Conservation (phyloP, 2,797 vertebrate genomes). For the Cyclura pinguis region DNA sequence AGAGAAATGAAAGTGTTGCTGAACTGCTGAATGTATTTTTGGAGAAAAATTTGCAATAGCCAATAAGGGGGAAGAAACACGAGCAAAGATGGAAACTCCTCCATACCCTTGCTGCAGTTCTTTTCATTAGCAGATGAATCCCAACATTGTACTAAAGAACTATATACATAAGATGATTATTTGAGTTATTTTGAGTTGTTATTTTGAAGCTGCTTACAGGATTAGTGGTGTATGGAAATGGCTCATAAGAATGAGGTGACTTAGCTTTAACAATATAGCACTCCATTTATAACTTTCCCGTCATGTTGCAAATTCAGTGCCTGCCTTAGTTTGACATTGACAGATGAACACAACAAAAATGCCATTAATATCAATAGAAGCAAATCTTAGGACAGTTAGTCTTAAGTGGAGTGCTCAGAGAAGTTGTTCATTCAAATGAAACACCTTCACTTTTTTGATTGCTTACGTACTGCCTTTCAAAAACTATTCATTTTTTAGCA, state of each 20-base stretch:
- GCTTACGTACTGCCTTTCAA: not conserved
- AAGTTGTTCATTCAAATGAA: not conserved
- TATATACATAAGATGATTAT: not conserved
- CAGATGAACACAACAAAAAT: not conserved
- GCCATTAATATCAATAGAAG: not conserved
- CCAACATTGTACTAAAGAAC: not conserved
- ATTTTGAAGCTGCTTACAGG: too few relatives aligned
- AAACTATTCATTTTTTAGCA: not conserved
- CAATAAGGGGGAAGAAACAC: not conserved
- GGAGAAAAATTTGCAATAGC: not conserved
- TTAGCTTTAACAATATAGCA: not conserved
- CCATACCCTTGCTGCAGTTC: too few relatives aligned
- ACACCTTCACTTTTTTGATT: not conserved
- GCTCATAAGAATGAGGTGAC: not conserved
- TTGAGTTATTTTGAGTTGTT: too few relatives aligned
- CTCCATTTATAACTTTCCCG: not conserved
- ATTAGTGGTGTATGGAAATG: too few relatives aligned
- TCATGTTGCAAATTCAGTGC: not conserved
- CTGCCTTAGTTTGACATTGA: not conserved
- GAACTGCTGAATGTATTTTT: not conserved
- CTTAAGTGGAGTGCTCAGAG: not conserved
- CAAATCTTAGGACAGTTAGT: not conserved
- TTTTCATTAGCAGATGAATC: not conserved
- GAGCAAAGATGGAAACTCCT: too few relatives aligned
- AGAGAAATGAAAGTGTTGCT: not conserved